Percentiles rank a stretch among this genome's conserved stretches.
These are phyloP conservation scores for Pectinophora gossypiella DNA, from an alignment of 1,140 invertebrate species.

Conservation along the genomic window DNA sequence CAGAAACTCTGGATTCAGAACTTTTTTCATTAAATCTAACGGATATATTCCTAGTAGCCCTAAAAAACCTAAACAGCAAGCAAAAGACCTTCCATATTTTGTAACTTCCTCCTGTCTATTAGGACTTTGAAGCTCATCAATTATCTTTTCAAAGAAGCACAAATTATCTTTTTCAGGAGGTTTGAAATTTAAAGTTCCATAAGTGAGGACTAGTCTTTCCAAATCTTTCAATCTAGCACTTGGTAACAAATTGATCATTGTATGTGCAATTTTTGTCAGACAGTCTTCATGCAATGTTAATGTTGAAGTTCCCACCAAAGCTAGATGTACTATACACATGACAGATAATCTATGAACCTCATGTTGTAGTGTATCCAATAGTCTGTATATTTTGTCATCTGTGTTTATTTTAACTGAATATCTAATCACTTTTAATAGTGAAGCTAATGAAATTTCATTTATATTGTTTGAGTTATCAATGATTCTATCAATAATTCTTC, in stretches of 20 bases:
- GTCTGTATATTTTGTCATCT: constrained; percentile 42
- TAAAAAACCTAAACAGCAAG: constrained; percentile 71
- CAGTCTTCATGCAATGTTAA: constrained; percentile 60
- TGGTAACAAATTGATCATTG: constrained; percentile 36
- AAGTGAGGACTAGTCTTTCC: constrained; percentile 76
- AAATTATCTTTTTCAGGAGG: constrained; percentile 48
- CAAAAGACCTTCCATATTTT: constrained; percentile 58
- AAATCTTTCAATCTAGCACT: constrained; percentile 78
- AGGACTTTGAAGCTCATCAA: constrained; percentile 70
- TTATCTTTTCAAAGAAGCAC: constrained; percentile 66
- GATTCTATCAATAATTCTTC: constrained; percentile 65
- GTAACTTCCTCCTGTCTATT: constrained; percentile 65
- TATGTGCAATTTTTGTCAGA: constrained; percentile 46
- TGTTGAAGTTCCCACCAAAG: constrained; percentile 67
- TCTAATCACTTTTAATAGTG: constrained; percentile 76
- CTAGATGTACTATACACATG: constrained; percentile 74
- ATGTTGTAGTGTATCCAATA: constrained; percentile 55
- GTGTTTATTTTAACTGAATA: constrained; percentile 46
- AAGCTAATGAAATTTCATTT: constrained; percentile 72
- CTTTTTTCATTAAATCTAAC: constrained; percentile 68
- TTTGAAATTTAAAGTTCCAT: constrained; percentile 73
- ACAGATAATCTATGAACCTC: constrained; percentile 67
- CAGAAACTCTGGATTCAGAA: constrained; percentile 67
- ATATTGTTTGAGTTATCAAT: constrained; percentile 52
- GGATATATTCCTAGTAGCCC: constrained; percentile 69